Evolutionary conservation across 2,888 invertebrate genomes (phyloP).

Genomic region (Ectemnius continuus): DNA sequence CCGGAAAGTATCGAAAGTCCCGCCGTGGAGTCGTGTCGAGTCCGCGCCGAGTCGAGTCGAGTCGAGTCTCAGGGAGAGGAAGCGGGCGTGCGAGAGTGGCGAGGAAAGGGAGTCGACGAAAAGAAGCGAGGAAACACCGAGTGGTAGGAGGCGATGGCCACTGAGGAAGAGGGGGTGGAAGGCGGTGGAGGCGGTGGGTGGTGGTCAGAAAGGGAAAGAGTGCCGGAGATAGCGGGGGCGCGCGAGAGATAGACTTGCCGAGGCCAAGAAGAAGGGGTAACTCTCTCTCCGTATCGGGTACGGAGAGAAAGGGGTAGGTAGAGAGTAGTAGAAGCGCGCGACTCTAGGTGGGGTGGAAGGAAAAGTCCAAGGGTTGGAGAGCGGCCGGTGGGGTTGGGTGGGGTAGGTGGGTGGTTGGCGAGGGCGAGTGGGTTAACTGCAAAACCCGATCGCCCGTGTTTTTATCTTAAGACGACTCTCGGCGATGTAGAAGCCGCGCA

Average conservation of each 20-base stretch:
- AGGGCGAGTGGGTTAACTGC: conserved; percentile 73
- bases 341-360: conserved; percentile 49
- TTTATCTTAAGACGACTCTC: conserved; percentile 76
- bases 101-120: conserved; percentile 16
- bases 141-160: conserved; percentile 26
- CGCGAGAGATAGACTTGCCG: conserved; percentile 23
- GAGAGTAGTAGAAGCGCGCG: conserved; percentile 24
- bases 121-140: conserved; percentile 24
- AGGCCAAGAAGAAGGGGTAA: conserved; percentile 35
- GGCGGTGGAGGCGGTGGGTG: conserved; percentile 24
- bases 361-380: conserved; percentile 33
- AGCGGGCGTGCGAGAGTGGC: conserved; percentile 37
- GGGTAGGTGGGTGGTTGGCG: conserved; percentile 41
- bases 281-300: conserved; percentile 19
- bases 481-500: conserved; percentile 53
- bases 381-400: conserved; percentile 31
- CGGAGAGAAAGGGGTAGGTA: conserved; percentile 43
- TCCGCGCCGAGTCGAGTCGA: conserved; percentile 55
- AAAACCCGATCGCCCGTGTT: conserved; percentile 76
- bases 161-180: conserved; percentile 10
- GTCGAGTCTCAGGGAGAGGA: conserved; percentile 44
- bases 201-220: conserved; percentile 26
- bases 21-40: conserved; percentile 37
- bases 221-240: conserved; percentile 31
- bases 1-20: conserved; percentile 69